Conservation (phyloP, 2,888 invertebrate genomes). For the Notodonta dromedarius region DNA sequence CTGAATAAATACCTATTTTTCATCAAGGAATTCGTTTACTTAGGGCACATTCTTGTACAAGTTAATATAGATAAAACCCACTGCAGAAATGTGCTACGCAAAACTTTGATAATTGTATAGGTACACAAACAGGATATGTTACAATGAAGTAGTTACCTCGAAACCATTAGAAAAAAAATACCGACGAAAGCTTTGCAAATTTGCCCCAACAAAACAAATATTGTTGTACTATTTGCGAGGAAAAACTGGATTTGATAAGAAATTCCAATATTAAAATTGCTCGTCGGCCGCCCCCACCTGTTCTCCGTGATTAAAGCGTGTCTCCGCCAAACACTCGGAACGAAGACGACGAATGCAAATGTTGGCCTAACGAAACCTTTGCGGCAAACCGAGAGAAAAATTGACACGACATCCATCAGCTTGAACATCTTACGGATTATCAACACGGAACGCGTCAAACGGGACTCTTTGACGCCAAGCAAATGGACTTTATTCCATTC, state of each 20-base stretch:
- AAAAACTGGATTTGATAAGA: conserved; percentile 67
- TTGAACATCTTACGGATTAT: conserved; percentile 49
- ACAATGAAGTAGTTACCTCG: conserved; percentile 32
- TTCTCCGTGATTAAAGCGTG: conserved; percentile 79
- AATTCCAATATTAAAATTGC: conserved; percentile 78
- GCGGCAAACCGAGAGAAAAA: conserved; percentile 66
- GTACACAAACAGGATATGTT: conserved; percentile 19
- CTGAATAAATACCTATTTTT: too few relatives aligned
- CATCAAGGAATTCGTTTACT: too few relatives aligned
- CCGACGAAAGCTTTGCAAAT: conserved; percentile 36
- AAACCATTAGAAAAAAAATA: conserved; percentile 32
- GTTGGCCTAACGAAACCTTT: conserved; percentile 70
- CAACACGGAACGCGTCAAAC: conserved; percentile 49
- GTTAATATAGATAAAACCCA: too few relatives aligned
- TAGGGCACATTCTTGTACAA: too few relatives aligned
- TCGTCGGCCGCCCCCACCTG: conserved; percentile 65
- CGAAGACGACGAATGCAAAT: conserved; percentile 72
- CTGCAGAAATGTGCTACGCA: too few relatives aligned
- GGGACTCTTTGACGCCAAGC: conserved; percentile 32
- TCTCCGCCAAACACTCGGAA: conserved; percentile 63
- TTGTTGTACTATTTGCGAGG: conserved; percentile 47
- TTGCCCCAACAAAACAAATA: conserved; percentile 42
- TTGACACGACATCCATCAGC: conserved; percentile 57
- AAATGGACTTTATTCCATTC: conserved; percentile 25
- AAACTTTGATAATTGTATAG: conserved; percentile 20